phyloP scores from a whole-genome alignment of 2,113 vertebrate genomes.

The Pseudorasbora parva region DNA sequence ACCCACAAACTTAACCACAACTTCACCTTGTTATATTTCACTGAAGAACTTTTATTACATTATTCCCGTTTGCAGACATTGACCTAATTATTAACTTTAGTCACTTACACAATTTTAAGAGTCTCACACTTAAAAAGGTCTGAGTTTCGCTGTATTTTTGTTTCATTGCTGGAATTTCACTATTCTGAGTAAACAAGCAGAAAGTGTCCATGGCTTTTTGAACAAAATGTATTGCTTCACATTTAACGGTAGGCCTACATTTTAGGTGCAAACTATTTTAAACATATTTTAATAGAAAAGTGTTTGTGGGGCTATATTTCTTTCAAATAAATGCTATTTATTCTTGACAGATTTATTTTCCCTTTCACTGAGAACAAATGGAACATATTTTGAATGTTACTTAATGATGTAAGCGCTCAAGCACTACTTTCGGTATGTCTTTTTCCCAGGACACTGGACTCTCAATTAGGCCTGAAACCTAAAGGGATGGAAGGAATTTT shows the following conservation, averaged over 20 bases:
- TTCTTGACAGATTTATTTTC: slow-evolving; percentile 9
- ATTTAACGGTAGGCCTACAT: too few relatives aligned
- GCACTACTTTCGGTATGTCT: slow-evolving; percentile 68
- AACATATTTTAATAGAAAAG: too few relatives aligned
- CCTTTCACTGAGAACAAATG: slow-evolving; percentile 53
- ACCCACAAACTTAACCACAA: background rate
- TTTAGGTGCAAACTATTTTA: rapidly evolving
- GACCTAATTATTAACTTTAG: background rate
- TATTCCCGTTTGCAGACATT: background rate
- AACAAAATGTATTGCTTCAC: too few relatives aligned
- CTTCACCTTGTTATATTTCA: slow-evolving; percentile 2
- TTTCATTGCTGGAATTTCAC: background rate
- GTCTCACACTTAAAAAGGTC: background rate
- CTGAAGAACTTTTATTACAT: background rate
- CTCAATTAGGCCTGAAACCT: slow-evolving; percentile 59
- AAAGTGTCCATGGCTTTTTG: too few relatives aligned
- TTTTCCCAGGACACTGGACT: background rate
- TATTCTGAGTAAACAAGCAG: background rate
- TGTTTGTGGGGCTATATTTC: background rate
- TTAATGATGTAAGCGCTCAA: slow-evolving; percentile 72
- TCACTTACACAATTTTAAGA: background rate
- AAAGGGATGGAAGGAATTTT: slow-evolving; percentile 71
- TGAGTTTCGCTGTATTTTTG: background rate
- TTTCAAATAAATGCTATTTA: background rate
- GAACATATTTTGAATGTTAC: slow-evolving; percentile 61